Evolutionary conservation across 1,140 invertebrate species (phyloP).

Genomic region (Macrotrachela quadricornifera): DNA sequence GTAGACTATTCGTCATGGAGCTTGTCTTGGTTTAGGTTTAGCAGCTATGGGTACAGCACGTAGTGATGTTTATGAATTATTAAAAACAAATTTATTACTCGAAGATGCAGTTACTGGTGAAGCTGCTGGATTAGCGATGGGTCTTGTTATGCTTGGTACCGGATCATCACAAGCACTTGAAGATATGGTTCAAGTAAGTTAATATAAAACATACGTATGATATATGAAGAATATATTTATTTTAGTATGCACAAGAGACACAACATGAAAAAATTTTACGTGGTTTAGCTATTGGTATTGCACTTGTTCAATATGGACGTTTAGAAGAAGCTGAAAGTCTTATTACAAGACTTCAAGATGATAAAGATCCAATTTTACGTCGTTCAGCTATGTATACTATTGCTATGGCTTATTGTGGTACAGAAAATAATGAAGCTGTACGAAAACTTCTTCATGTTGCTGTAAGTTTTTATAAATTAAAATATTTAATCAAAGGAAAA

Average conservation of each 20-base stretch:
- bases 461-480: no score
- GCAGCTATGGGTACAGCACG: constrained; percentile 90
- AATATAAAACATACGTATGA: constrained; percentile 31
- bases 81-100: constrained; percentile 89
- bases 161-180: constrained; percentile 63
- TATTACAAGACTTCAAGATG: constrained; percentile 55
- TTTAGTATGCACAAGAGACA: constrained; percentile 44
- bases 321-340: constrained; percentile 82
- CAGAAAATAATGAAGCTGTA: constrained; percentile 86
- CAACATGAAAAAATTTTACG: constrained; percentile 95
- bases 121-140: constrained; percentile 91
- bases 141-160: constrained; percentile 90
- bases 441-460: constrained; percentile 79
- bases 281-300: constrained; percentile 78
- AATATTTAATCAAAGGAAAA: no score
- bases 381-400: constrained; percentile 87
- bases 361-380: constrained; percentile 34
- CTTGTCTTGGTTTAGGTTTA: constrained; percentile 78
- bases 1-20: constrained; percentile 79
- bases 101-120: constrained; percentile 90
- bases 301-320: constrained; percentile 84
- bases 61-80: constrained; percentile 52
- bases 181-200: constrained; percentile 54
- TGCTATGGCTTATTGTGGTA: constrained; percentile 94
- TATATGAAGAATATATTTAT: background rate